Percentiles rank a stretch among this genome's conserved stretches.
phyloP scores from a whole-genome alignment of 2,113 vertebrate genomes.

The Malaclemys terrapin region DNA sequence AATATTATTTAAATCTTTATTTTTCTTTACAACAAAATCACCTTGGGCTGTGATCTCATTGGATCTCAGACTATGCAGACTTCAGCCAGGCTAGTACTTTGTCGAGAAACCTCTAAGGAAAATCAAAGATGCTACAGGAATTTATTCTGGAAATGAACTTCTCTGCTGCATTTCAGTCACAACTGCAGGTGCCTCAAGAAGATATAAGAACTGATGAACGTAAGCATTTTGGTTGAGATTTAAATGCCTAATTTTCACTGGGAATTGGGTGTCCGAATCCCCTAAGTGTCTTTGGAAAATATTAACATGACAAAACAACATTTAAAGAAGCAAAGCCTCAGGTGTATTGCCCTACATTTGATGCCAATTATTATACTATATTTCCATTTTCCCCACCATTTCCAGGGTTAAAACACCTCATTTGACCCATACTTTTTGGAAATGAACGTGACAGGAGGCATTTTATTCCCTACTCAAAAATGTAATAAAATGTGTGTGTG shows the following conservation, averaged over 20 bases:
- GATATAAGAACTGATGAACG: neutral
- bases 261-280: neutral
- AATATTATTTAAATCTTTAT: neutral
- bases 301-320: neutral
- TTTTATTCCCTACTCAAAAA: neutral
- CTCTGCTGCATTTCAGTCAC: neutral
- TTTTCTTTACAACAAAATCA: neutral
- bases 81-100: neutral
- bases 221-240: neutral
- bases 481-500: neutral
- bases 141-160: neutral
- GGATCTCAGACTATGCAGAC: neutral
- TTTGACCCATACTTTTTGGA: neutral
- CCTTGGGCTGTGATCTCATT: neutral
- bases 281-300: too few species aligned
- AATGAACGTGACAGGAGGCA: neutral
- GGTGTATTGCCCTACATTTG: neutral
- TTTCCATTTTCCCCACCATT: neutral
- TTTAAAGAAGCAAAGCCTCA: neutral
- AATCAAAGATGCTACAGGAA: neutral
- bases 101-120: rapidly evolving
- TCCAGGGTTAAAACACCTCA: too few species aligned
- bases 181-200: neutral
- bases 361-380: neutral
- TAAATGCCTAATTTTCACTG: neutral